A percentile compares a stretch with the other conserved stretches of the same genome.
These are phyloP conservation scores for Toxotes jaculatrix DNA, from an alignment of 2,113 vertebrate genomes.

Conservation along the genomic window DNA sequence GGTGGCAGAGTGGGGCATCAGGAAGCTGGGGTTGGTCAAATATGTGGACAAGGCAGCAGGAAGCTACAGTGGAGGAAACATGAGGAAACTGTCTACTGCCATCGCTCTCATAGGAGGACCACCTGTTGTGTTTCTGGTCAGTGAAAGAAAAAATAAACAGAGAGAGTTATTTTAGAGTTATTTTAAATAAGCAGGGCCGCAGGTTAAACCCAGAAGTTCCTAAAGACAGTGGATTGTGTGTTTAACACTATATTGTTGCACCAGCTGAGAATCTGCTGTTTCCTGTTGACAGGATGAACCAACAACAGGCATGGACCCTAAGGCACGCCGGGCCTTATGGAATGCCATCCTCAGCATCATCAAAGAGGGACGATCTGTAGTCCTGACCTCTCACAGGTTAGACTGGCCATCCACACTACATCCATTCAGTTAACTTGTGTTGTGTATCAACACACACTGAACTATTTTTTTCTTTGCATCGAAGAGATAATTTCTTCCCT, in stretches of 20 bases:
- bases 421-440: neutral
- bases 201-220: neutral
- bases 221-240: neutral
- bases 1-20: constrained; percentile 98
- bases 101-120: constrained; percentile 97
- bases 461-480: neutral
- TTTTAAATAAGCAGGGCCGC: neutral
- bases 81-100: constrained; percentile 96
- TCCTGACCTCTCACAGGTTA: constrained; percentile 97
- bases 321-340: constrained; percentile 95
- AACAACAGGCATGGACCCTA: constrained; percentile 98
- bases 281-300: constrained; percentile 90
- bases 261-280: constrained; percentile 35
- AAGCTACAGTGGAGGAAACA: constrained; percentile 98
- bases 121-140: constrained; percentile 97
- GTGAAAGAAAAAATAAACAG: constrained; percentile 59
- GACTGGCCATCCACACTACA: neutral
- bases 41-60: constrained; percentile 94
- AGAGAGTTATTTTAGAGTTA: neutral
- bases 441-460: neutral
- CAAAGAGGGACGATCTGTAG: constrained; percentile 96
- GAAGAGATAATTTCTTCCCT: too few species aligned
- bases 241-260: neutral
- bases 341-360: constrained; percentile 95
- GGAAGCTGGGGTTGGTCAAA: constrained; percentile 94